phyloP scores from a whole-genome alignment of 2,797 vertebrate genomes.

The Peromyscus attwateri region DNA sequence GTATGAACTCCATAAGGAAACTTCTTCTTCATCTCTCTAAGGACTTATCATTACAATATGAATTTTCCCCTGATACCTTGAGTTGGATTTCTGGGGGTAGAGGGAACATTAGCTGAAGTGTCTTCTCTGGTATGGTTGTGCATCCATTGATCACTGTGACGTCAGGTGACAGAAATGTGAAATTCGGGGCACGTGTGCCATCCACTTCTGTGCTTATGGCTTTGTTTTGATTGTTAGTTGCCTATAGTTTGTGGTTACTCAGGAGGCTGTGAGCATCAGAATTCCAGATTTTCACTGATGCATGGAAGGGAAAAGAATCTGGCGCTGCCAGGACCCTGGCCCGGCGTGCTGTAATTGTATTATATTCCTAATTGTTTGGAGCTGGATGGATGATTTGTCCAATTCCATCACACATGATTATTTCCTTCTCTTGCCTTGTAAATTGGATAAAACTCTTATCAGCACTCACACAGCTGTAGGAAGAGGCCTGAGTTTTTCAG shows the following conservation, averaged over 20 bases:
- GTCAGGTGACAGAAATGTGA: neutral
- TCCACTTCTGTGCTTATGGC: neutral
- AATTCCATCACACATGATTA: constrained; percentile 82
- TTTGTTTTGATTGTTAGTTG: constrained; percentile 51
- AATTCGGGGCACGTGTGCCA: neutral
- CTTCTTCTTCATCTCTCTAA: neutral
- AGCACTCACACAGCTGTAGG: constrained; percentile 75
- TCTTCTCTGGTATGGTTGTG: neutral
- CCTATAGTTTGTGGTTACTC: constrained; percentile 33
- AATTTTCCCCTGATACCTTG: neutral
- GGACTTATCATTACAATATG: neutral
- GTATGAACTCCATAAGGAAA: neutral
- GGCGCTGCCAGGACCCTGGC: constrained; percentile 61
- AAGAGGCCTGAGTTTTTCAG: constrained; percentile 65
- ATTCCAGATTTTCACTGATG: constrained; percentile 41
- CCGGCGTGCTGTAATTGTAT: constrained; percentile 66
- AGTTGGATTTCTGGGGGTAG: neutral
- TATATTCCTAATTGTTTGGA: constrained; percentile 77
- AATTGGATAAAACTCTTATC: constrained; percentile 84
- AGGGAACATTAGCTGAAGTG: neutral
- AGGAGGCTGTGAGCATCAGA: neutral
- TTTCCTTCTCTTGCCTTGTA: constrained; percentile 82
- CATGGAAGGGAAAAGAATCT: constrained; percentile 36
- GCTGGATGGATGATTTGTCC: constrained; percentile 78
- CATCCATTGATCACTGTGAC: neutral